phyloP scores from a whole-genome alignment of 2,113 vertebrate genomes.

The Tichodroma muraria region DNA sequence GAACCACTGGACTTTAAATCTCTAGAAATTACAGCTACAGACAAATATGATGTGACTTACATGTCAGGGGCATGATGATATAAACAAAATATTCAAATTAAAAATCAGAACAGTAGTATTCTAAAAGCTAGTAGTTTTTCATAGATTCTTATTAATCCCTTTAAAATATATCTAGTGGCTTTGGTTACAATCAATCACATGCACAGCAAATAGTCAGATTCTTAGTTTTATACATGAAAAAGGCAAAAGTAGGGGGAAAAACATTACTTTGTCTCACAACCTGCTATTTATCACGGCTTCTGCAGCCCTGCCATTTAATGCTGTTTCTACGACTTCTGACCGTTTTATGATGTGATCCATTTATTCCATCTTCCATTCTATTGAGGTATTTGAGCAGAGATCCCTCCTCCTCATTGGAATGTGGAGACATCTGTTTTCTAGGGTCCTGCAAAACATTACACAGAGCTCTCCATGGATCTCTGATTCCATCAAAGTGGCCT shows the following conservation, averaged over 20 bases:
- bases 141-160: background rate
- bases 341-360: background rate
- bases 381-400: background rate
- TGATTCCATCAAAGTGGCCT: background rate
- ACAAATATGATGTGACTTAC: background rate
- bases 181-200: background rate
- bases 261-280: background rate
- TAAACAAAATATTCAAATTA: background rate
- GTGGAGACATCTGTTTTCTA: background rate
- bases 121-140: background rate
- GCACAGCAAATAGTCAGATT: background rate
- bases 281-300: background rate
- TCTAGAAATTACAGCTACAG: background rate
- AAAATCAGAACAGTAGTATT: background rate
- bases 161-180: background rate
- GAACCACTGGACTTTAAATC: background rate
- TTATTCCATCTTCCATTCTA: background rate
- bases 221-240: background rate
- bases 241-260: background rate
- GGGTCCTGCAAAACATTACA: background rate
- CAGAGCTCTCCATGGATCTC: background rate
- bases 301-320: background rate
- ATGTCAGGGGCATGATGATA: background rate
- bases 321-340: background rate
- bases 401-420: background rate